Evolutionary conservation across 1,140 invertebrate species (phyloP).

Genomic region (Aphis gossypii): DNA sequence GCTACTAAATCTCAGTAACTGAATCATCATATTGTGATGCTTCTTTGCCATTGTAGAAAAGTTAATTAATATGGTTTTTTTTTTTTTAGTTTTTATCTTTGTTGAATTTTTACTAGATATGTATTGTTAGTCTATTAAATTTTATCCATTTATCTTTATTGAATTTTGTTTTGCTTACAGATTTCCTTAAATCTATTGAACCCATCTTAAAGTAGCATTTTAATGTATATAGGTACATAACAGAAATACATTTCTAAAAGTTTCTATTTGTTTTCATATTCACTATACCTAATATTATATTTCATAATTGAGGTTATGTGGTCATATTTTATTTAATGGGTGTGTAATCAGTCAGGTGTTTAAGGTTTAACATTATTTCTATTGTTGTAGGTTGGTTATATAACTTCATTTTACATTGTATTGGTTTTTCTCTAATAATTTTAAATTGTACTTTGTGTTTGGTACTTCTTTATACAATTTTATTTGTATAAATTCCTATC

Average conservation of each 20-base stretch:
- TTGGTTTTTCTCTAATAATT: background rate
- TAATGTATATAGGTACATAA: background rate
- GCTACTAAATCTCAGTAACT: background rate
- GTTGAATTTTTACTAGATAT: background rate
- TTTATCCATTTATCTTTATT: background rate
- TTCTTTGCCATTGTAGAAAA: background rate
- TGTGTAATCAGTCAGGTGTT: background rate
- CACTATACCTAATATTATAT: background rate
- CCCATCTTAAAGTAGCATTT: background rate
- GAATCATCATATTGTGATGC: background rate
- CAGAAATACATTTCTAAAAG: background rate
- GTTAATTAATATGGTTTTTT: background rate
- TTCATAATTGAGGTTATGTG: conserved; percentile 37
- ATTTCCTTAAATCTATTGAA: background rate
- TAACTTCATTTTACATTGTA: background rate
- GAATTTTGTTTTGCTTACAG: background rate
- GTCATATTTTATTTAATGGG: background rate
- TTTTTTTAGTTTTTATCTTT: background rate
- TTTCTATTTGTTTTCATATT: background rate
- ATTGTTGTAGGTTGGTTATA: background rate
- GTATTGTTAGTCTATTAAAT: background rate
- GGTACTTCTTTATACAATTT: background rate
- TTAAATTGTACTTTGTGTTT: background rate
- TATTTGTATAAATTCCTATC: background rate
- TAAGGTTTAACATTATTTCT: background rate